These are phyloP conservation scores for Caenorhabditis sp. DNA, from an alignment of 2,888 invertebrate genomes.

Conservation along the genomic window DNA sequence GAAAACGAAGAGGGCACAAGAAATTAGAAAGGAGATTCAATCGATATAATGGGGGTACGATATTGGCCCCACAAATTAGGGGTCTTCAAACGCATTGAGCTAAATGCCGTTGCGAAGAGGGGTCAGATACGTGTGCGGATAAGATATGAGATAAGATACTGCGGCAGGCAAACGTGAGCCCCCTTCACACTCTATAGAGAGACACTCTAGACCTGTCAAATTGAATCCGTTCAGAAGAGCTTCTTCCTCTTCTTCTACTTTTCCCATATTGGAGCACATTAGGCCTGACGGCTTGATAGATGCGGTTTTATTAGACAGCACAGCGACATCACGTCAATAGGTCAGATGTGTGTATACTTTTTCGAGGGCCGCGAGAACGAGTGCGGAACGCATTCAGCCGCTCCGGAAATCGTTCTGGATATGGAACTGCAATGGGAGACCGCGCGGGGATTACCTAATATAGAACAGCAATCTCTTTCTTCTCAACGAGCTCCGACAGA, in stretches of 20 bases:
- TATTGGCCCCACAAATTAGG: too few relatives aligned
- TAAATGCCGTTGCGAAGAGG: background rate
- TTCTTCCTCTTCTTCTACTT: slow-evolving; percentile 7
- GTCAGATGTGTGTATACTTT: slow-evolving; percentile 48
- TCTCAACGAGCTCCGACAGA: slow-evolving; percentile 7
- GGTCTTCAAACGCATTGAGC: background rate
- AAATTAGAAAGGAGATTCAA: too few relatives aligned
- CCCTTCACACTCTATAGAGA: background rate
- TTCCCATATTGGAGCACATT: slow-evolving; percentile 30
- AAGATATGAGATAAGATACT: background rate
- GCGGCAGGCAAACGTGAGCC: background rate
- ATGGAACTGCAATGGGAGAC: slow-evolving; percentile 9
- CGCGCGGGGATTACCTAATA: slow-evolving; percentile 39
- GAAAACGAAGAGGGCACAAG: too few relatives aligned
- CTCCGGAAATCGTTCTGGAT: slow-evolving; percentile 47
- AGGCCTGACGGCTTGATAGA: slow-evolving; percentile 42
- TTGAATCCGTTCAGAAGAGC: background rate
- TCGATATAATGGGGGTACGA: too few relatives aligned
- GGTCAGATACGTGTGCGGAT: background rate
- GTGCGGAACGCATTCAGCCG: slow-evolving; percentile 4
- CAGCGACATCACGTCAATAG: slow-evolving; percentile 40
- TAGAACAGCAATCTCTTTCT: background rate
- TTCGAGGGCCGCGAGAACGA: background rate
- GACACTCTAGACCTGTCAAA: background rate
- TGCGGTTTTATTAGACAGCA: slow-evolving; percentile 56